Evolutionary conservation across 2,888 invertebrate species (phyloP).

Genomic region (Caenorhabditis angaria): DNA sequence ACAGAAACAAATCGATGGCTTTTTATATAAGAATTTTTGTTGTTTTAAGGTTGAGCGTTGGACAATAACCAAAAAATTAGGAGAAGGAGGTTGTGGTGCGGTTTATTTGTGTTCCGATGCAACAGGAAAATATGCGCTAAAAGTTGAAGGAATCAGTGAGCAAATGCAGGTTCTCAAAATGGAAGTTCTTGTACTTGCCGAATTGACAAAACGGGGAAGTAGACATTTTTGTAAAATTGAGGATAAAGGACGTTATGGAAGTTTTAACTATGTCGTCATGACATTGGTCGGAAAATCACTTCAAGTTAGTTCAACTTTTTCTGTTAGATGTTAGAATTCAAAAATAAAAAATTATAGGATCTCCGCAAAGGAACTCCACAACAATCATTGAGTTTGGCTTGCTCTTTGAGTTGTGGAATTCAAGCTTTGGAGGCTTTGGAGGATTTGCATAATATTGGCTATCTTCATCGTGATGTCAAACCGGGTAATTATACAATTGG

Average conservation of each 20-base stretch:
- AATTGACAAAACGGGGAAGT: conserved; percentile 62
- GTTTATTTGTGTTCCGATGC: conserved; percentile 60
- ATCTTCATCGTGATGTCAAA: conserved; percentile 58
- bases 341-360: too few relatives aligned
- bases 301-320: too few relatives aligned
- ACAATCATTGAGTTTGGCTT: conserved; percentile 47
- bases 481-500: conserved; percentile 61
- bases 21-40: not conserved
- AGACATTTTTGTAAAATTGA: conserved; percentile 70
- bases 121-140: conserved; percentile 65
- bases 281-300: conserved; percentile 65
- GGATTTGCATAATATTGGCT: conserved; percentile 67
- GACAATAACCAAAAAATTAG: conserved; percentile 65
- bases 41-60: conserved; percentile 59
- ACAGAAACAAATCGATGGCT: not conserved
- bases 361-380: conserved; percentile 45
- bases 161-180: conserved; percentile 67
- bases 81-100: conserved; percentile 67
- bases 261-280: conserved; percentile 70
- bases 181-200: conserved; percentile 68
- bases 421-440: conserved; percentile 56
- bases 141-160: conserved; percentile 63
- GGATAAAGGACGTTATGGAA: conserved; percentile 66
- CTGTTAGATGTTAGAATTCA: too few relatives aligned
- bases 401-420: conserved; percentile 50